Percentiles rank a stretch among this genome's conserved stretches.
Evolutionary conservation across 2,113 vertebrate genomes (phyloP).

Genomic region (Mesocricetus auratus): DNA sequence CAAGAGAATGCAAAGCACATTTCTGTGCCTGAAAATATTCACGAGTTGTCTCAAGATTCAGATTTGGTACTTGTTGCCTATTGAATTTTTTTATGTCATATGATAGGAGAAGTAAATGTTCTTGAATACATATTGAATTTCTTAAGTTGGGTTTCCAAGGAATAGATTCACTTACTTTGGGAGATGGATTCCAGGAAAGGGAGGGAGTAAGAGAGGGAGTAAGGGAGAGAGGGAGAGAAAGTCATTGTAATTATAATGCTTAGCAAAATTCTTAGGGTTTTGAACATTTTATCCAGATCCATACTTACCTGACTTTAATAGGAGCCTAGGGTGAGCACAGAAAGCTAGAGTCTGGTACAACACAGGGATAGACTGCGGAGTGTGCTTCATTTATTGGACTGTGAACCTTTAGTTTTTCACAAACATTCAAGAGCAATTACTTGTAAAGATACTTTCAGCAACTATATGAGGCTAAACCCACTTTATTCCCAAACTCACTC

Average conservation of each 20-base stretch:
- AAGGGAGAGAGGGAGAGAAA: background rate
- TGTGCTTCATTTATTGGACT: slow-evolving; percentile 15
- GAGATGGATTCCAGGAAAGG: background rate
- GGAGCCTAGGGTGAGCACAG: background rate
- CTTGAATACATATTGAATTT: background rate
- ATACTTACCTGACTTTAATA: slow-evolving; percentile 30
- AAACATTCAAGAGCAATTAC: background rate
- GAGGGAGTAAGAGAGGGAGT: background rate
- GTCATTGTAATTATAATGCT: slow-evolving; percentile 43
- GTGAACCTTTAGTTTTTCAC: slow-evolving; percentile 28
- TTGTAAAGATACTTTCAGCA: background rate
- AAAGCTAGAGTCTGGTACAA: background rate
- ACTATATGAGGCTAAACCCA: background rate
- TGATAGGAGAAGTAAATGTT: background rate
- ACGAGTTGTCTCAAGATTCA: background rate
- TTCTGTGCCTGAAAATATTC: background rate
- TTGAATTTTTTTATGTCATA: background rate
- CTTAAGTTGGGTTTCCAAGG: background rate
- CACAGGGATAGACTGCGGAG: background rate
- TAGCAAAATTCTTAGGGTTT: slow-evolving; percentile 49
- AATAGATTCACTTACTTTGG: background rate
- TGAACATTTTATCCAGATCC: slow-evolving; percentile 15
- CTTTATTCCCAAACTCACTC: background rate
- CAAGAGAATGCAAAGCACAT: background rate
- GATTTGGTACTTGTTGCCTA: background rate